Conservation (phyloP, 2,888 invertebrate genomes). For the Tyria jacobaeae region DNA sequence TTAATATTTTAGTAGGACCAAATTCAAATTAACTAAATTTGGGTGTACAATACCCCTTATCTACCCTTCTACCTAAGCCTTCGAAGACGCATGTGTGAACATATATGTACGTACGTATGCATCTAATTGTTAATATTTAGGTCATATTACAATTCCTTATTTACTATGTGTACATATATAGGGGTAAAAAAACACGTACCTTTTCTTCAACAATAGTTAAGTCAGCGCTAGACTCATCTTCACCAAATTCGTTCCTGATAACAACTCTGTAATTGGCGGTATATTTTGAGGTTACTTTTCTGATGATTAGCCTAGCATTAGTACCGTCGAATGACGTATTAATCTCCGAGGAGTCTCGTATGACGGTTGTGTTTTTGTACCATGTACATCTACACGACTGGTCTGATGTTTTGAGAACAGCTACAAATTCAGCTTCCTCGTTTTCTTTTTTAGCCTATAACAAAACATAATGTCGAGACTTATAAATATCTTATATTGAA, state of each 20-base stretch:
- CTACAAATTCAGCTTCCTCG: conserved; percentile 92
- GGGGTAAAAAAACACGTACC: conserved; percentile 51
- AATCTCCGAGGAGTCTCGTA: conserved; percentile 92
- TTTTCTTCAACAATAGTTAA: conserved; percentile 91
- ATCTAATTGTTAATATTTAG: background rate
- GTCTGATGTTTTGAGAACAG: conserved; percentile 91
- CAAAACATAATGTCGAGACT: background rate
- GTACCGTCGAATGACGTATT: conserved; percentile 94
- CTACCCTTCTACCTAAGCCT: too few species aligned
- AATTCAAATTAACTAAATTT: too few species aligned
- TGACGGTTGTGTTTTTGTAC: conserved; percentile 93
- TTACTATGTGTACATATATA: too few species aligned
- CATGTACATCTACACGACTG: conserved; percentile 93
- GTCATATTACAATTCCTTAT: background rate
- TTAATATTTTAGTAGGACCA: too few species aligned
- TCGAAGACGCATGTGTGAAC: too few species aligned
- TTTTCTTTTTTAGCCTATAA: conserved; percentile 80
- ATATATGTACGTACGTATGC: too few species aligned
- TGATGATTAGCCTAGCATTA: conserved; percentile 92
- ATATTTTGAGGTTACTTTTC: conserved; percentile 91
- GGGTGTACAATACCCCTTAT: too few species aligned
- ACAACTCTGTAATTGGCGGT: conserved; percentile 94
- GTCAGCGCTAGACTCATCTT: conserved; percentile 94
- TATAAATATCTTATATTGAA: background rate
- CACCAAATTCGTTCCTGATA: conserved; percentile 96